These are phyloP conservation scores for Hippopotamus amphibius DNA, from an alignment of 2,113 vertebrate species.

Conservation along the genomic window DNA sequence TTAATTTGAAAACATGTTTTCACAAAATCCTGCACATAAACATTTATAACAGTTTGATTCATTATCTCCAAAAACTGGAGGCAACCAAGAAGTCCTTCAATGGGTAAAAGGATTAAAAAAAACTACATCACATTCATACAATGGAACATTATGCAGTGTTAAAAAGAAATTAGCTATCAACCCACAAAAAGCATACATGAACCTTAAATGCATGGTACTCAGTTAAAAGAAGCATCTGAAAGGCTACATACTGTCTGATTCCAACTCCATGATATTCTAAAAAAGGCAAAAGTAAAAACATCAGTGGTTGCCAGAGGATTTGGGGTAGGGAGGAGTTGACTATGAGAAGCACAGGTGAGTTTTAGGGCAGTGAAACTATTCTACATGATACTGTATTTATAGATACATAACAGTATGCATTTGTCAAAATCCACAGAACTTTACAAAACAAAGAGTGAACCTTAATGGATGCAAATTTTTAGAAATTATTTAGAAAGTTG, in stretches of 20 bases:
- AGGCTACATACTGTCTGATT: not conserved
- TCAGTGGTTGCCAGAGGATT: not conserved
- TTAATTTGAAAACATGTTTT: not conserved
- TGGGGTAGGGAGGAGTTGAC: not conserved
- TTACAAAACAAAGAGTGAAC: not conserved
- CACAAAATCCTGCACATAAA: not conserved
- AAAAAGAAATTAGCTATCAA: conserved; percentile 13
- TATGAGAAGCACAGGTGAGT: not conserved
- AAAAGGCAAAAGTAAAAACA: not conserved
- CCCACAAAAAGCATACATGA: not conserved
- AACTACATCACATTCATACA: not conserved
- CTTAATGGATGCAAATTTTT: not conserved
- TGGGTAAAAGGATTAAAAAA: not conserved
- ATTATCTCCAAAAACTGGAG: not conserved
- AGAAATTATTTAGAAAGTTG: not conserved
- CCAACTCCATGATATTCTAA: not conserved
- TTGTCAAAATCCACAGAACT: conserved; percentile 36
- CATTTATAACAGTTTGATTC: not conserved
- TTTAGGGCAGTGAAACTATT: not conserved
- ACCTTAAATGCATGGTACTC: not conserved
- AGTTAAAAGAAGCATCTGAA: not conserved
- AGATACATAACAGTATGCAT: not conserved
- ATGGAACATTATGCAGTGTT: not conserved
- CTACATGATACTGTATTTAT: not conserved
- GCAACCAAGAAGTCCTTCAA: not conserved